Conservation (phyloP, 2,113 vertebrate species). For the Neolamprologus longior region DNA sequence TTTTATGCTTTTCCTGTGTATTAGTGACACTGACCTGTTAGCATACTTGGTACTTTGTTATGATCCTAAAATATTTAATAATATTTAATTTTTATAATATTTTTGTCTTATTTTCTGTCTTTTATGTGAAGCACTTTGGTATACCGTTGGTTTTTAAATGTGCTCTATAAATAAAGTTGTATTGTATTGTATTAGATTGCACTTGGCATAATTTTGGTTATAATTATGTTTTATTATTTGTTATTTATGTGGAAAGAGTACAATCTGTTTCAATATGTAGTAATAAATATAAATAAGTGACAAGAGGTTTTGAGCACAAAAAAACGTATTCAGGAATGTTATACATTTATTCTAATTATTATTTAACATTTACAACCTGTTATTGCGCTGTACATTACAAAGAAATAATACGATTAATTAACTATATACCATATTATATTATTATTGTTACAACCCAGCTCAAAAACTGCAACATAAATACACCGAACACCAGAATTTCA, state of each 20-base stretch:
- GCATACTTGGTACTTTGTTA: neutral
- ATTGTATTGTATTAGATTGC: neutral
- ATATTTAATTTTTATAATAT: neutral
- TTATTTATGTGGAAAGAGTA: neutral
- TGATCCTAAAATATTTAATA: neutral
- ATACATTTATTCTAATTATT: neutral
- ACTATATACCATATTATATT: neutral
- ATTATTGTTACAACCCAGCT: neutral
- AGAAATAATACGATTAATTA: neutral
- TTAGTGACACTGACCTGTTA: neutral
- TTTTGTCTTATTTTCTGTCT: neutral
- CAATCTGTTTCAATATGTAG: neutral
- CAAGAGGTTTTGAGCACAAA: neutral
- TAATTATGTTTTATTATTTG: neutral
- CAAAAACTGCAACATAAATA: neutral
- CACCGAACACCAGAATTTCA: neutral
- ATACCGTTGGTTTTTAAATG: neutral
- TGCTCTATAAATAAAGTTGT: neutral
- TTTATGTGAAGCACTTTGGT: neutral
- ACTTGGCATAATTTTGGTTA: neutral
- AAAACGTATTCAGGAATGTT: neutral
- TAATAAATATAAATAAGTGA: neutral
- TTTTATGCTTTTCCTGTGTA: neutral
- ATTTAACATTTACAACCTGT: neutral
- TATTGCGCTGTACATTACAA: neutral